Evolutionary conservation across 2,888 invertebrate species (phyloP).

Genomic region (Drosophila barbarae): DNA sequence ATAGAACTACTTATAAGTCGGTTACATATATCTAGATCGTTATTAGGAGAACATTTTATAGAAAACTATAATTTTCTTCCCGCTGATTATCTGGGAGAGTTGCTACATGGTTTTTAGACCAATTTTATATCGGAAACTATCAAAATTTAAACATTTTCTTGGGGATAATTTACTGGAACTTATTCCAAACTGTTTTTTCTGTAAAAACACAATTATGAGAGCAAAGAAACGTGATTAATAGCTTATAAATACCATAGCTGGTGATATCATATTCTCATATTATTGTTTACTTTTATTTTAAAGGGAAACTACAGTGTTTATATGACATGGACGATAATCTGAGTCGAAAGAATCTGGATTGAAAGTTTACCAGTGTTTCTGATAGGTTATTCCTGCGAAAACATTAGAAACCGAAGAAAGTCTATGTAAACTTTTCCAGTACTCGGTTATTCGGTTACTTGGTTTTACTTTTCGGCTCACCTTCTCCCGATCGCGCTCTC

Average conservation of each 20-base stretch:
- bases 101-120: not conserved
- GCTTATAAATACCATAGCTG: not conserved
- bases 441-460: too few species aligned
- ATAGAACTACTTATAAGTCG: not conserved
- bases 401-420: not conserved
- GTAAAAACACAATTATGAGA: not conserved
- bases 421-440: not conserved
- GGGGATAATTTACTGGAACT: not conserved
- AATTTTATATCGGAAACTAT: not conserved
- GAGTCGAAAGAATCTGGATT: not conserved
- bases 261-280: too few species aligned
- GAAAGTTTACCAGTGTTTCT: not conserved
- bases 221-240: not conserved
- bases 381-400: not conserved
- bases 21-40: not conserved
- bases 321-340: not conserved
- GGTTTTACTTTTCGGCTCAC: constrained; percentile 21
- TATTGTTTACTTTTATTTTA: not conserved
- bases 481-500: constrained; percentile 45
- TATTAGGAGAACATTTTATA: not conserved
- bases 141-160: not conserved
- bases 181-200: not conserved
- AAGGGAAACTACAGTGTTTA: not conserved
- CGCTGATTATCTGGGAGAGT: not conserved
- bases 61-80: not conserved